Conservation (phyloP, 2,113 vertebrate genomes). For the Fregata magnificens region DNA sequence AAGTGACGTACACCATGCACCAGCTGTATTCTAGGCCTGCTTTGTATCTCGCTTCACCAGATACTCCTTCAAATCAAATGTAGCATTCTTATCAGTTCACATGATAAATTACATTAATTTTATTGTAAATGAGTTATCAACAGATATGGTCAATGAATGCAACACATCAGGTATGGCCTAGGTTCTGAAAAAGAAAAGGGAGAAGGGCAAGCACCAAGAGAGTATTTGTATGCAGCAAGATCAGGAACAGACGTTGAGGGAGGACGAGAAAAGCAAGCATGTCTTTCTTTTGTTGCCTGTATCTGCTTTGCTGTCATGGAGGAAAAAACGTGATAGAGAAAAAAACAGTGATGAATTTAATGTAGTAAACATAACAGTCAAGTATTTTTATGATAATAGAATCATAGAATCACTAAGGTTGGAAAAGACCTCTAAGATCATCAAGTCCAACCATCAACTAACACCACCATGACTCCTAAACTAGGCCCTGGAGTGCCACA, state of each 20-base stretch:
- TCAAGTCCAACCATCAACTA: no score
- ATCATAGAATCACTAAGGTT: no score
- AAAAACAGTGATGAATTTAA: not conserved
- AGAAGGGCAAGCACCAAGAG: not conserved
- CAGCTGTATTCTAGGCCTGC: not conserved
- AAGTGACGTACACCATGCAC: fast-evolving
- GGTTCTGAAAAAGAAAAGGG: not conserved
- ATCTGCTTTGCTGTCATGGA: not conserved
- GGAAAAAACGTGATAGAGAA: not conserved
- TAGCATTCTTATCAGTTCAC: not conserved
- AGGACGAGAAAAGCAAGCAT: fast-evolving
- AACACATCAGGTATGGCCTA: not conserved
- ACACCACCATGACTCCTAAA: no score
- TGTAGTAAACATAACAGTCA: not conserved
- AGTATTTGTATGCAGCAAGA: not conserved
- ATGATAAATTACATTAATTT: not conserved
- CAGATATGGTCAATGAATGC: not conserved
- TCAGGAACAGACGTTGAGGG: not conserved
- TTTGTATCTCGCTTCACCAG: not conserved
- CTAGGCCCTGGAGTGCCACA: no score
- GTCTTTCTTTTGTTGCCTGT: not conserved
- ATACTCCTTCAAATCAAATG: not conserved
- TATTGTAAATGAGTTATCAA: not conserved
- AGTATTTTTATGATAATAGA: not conserved
- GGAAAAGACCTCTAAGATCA: no score